A percentile compares a stretch with the other conserved stretches of the same genome.
phyloP scores from a whole-genome alignment of 2,888 invertebrate species.

The Autographa gamma region DNA sequence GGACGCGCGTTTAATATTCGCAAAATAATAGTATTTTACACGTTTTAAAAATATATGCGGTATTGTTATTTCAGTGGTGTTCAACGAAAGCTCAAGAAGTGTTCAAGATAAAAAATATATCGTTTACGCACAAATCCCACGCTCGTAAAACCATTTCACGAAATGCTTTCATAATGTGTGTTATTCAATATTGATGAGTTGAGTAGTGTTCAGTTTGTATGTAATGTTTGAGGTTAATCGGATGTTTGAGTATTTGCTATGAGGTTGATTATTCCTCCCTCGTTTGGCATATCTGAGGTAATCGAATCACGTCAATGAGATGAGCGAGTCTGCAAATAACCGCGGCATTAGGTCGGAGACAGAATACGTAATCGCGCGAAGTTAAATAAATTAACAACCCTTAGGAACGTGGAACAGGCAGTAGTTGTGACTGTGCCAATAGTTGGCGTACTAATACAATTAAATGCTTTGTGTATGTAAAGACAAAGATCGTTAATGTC shows the following conservation, averaged over 20 bases:
- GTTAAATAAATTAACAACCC: conserved; percentile 67
- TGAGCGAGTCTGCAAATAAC: conserved; percentile 73
- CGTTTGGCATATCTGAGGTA: conserved; percentile 70
- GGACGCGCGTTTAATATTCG: conserved; percentile 57
- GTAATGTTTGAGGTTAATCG: conserved; percentile 57
- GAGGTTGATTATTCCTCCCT: conserved; percentile 68
- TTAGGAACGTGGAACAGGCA: conserved; percentile 48
- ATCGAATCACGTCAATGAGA: conserved; percentile 74
- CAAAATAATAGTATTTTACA: conserved; percentile 56
- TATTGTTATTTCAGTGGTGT: conserved; percentile 83
- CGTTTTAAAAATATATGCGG: conserved; percentile 65
- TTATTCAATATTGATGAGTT: conserved; percentile 60
- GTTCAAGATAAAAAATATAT: conserved; percentile 72
- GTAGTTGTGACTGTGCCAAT: conserved; percentile 27
- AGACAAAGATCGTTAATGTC: not conserved
- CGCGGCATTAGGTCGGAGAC: conserved; percentile 71
- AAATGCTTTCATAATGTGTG: conserved; percentile 84
- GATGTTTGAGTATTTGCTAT: conserved; percentile 63
- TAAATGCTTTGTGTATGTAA: conserved; percentile 3
- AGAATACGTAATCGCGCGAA: conserved; percentile 77
- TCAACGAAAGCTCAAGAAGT: conserved; percentile 78
- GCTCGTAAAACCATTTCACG: conserved; percentile 89
- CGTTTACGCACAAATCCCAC: conserved; percentile 88
- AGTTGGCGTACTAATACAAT: conserved; percentile 35
- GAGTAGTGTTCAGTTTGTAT: conserved; percentile 59